phyloP scores from a whole-genome alignment of 2,113 vertebrate species.

The Burhinus bistriatus region DNA sequence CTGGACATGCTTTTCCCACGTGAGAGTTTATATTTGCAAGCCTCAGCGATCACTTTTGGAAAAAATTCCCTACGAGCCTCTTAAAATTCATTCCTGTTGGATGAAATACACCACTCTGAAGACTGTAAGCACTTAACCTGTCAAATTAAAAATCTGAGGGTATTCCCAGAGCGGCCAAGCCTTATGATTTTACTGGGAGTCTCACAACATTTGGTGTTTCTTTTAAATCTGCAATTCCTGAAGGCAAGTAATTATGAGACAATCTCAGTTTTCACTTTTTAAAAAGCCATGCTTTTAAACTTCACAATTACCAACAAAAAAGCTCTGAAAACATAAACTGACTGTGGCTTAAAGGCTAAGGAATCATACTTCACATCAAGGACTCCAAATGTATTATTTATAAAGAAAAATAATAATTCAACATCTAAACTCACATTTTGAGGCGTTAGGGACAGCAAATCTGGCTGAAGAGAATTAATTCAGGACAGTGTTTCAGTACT shows the following conservation, averaged over 20 bases:
- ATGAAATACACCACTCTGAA: not conserved
- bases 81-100: not conserved
- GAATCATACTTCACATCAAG: not conserved
- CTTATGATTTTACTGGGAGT: not conserved
- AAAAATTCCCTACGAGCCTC: not conserved
- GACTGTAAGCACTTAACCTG: not conserved
- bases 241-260: not conserved
- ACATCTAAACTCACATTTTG: not conserved
- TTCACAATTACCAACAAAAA: not conserved
- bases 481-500: not conserved
- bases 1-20: not conserved
- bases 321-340: not conserved
- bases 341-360: not conserved
- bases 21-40: not conserved
- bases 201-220: not conserved
- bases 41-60: not conserved
- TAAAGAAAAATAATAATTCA: not conserved
- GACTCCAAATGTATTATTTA: not conserved
- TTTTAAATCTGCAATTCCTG: not conserved
- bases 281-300: not conserved
- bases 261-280: not conserved
- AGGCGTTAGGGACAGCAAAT: not conserved
- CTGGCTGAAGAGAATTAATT: not conserved
- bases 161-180: not conserved
- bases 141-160: slow-evolving; percentile 20